Percentiles rank a stretch among this genome's conserved stretches.
phyloP scores from a whole-genome alignment of 2,113 vertebrate species.

The Pterocles burchelli region DNA sequence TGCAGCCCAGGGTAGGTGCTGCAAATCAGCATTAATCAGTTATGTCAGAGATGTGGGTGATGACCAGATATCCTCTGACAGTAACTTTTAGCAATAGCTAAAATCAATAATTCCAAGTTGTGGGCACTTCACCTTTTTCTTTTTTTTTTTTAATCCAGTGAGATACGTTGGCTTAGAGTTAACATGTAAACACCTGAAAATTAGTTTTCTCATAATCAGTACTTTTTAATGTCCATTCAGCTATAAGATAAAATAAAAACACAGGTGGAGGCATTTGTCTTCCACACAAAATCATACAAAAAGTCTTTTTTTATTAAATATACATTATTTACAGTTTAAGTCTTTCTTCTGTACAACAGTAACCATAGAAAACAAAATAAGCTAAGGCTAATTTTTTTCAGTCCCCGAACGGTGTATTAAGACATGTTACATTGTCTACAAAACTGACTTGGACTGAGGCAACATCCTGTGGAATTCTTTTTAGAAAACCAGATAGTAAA shows the following conservation, averaged over 20 bases:
- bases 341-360: constrained; percentile 85
- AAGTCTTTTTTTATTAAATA: constrained; percentile 91
- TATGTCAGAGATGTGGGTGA: not conserved
- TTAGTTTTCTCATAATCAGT: not conserved
- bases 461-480: constrained; percentile 69
- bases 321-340: constrained; percentile 89
- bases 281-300: constrained; percentile 86
- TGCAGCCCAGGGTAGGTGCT: not conserved
- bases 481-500: constrained; percentile 67
- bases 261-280: constrained; percentile 66
- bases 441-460: constrained; percentile 76
- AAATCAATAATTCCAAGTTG: constrained; percentile 36
- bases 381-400: constrained; percentile 76
- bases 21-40: not conserved
- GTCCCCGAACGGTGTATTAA: constrained; percentile 70
- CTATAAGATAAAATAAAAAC: constrained; percentile 58
- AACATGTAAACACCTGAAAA: constrained; percentile 26
- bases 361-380: constrained; percentile 88
- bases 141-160: not conserved
- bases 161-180: not conserved
- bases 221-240: constrained; percentile 11
- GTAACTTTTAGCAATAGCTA: constrained; percentile 11
- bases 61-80: not conserved
- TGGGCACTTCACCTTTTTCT: constrained; percentile 32
- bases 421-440: constrained; percentile 76